phyloP scores from a whole-genome alignment of 2,113 vertebrate genomes.

The Rostratula benghalensis region DNA sequence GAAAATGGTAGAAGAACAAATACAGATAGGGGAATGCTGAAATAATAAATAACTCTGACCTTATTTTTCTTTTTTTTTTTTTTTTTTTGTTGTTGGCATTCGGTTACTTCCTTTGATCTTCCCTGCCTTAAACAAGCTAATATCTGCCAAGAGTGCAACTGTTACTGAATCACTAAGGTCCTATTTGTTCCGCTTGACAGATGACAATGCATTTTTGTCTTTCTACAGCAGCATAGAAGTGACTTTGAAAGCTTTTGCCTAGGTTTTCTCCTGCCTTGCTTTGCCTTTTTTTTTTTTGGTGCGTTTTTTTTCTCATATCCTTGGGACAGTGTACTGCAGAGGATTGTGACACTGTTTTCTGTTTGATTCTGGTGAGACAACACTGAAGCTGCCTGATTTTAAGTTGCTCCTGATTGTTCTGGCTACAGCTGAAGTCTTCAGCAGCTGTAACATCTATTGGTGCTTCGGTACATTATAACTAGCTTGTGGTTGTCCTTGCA shows the following conservation, averaged over 20 bases:
- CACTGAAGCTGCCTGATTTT: neutral
- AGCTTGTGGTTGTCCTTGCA: neutral
- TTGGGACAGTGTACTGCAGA: neutral
- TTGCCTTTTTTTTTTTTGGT: neutral
- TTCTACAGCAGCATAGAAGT: neutral
- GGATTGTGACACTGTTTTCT: neutral
- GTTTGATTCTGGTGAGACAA: neutral
- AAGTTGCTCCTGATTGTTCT: neutral
- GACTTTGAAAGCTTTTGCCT: neutral
- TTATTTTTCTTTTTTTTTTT: neutral
- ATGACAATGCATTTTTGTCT: constrained; percentile 47
- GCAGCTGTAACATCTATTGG: neutral
- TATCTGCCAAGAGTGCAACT: constrained; percentile 62
- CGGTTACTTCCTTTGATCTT: constrained; percentile 65
- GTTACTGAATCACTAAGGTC: constrained; percentile 63
- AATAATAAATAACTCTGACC: constrained; percentile 71
- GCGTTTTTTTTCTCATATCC: neutral
- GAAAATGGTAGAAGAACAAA: constrained; percentile 43
- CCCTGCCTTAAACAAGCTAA: constrained; percentile 56
- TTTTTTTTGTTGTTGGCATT: constrained; percentile 39
- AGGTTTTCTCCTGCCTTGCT: neutral
- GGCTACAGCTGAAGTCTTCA: neutral
- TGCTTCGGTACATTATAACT: neutral
- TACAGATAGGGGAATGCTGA: constrained; percentile 50
- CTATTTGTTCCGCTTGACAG: constrained; percentile 61